Percentiles rank a stretch among this genome's conserved stretches.
phyloP scores from a whole-genome alignment of 2,113 vertebrate species.

The Vulpes ferrilata region DNA sequence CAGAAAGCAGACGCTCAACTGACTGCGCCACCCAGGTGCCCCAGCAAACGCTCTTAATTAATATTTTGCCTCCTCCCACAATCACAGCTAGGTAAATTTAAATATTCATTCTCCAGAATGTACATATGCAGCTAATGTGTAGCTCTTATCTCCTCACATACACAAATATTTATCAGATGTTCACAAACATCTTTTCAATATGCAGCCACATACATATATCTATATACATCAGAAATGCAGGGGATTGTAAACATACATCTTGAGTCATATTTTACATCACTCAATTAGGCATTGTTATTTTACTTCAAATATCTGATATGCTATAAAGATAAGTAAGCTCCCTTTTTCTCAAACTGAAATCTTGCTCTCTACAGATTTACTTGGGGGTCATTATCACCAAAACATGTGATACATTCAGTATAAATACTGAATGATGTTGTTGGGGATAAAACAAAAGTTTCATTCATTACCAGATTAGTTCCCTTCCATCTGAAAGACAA shows the following conservation, averaged over 20 bases:
- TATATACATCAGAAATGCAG: background rate
- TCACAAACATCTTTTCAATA: background rate
- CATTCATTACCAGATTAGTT: background rate
- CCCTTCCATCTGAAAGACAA: background rate
- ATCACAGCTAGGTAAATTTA: background rate
- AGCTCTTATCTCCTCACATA: background rate
- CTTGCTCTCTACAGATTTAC: background rate
- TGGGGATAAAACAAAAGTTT: background rate
- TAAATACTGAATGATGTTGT: background rate
- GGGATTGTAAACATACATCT: background rate
- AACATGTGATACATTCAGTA: background rate
- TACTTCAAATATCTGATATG: background rate
- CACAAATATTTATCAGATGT: background rate
- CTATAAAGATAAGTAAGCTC: background rate
- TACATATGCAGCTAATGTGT: background rate
- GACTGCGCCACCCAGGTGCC: no score
- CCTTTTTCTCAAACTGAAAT: background rate
- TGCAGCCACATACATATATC: background rate
- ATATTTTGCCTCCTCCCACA: background rate
- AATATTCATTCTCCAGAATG: slow-evolving; percentile 3
- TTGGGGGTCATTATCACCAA: background rate
- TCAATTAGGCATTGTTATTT: background rate
- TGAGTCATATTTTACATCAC: background rate
- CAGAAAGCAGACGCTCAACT: no score
- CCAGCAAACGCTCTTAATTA: background rate